Evolutionary conservation across 2,888 invertebrate species (phyloP).

Genomic region (Hypercompe scribonia): DNA sequence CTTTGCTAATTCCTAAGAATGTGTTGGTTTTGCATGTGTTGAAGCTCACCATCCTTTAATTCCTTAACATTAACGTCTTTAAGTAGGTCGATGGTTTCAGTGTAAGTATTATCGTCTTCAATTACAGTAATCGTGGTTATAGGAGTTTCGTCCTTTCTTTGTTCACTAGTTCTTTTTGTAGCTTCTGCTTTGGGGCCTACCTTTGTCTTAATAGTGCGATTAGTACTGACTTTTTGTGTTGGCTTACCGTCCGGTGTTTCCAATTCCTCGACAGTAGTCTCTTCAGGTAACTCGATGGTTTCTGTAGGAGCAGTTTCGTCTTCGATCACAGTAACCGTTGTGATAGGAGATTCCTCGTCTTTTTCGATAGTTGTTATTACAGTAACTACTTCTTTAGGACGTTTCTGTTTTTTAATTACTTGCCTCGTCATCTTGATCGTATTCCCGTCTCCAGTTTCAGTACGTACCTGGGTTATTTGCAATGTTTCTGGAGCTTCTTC

Average conservation of each 20-base stretch:
- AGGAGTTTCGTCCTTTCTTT: no score
- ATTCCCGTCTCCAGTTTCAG: slow-evolving; percentile 52
- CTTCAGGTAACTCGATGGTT: no score
- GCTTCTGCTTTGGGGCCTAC: no score
- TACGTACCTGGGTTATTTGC: slow-evolving; percentile 53
- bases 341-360: slow-evolving; percentile 35
- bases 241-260: no score
- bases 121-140: no score
- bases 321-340: slow-evolving; percentile 52
- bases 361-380: slow-evolving; percentile 49
- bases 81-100: no score
- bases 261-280: no score
- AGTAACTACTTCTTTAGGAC: slow-evolving; percentile 48
- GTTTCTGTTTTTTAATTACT: slow-evolving; percentile 56
- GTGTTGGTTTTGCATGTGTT: slow-evolving; percentile 52
- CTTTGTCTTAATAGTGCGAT: no score
- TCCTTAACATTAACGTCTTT: slow-evolving; percentile 63
- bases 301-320: slow-evolving; percentile 54
- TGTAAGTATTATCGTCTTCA: no score
- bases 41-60: slow-evolving; percentile 56
- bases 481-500: slow-evolving; percentile 58
- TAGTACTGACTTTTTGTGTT: no score
- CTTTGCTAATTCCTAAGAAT: no score
- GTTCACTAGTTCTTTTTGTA: no score
- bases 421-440: slow-evolving; percentile 56